phyloP scores from a whole-genome alignment of 2,888 invertebrate species.

The Hartigia nigra region DNA sequence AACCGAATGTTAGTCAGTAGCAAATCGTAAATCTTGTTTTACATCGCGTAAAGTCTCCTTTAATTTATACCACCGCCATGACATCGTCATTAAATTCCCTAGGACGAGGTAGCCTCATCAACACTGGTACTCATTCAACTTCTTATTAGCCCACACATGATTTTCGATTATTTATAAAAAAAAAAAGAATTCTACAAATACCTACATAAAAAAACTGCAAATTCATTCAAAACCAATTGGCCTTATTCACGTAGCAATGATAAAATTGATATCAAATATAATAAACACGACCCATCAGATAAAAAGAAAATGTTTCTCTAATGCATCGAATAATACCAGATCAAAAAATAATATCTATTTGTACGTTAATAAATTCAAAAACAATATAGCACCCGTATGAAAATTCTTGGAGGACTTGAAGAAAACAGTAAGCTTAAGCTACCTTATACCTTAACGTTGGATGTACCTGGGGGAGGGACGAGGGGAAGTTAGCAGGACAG shows the following conservation, averaged over 20 bases:
- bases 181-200: neutral
- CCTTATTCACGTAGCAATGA: neutral
- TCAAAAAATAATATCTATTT: neutral
- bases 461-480: neutral
- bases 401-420: neutral
- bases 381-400: neutral
- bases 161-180: neutral
- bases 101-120: neutral
- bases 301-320: neutral
- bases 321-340: neutral
- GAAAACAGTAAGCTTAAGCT: neutral
- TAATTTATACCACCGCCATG: neutral
- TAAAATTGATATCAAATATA: neutral
- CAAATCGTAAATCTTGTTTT: neutral
- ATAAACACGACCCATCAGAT: neutral
- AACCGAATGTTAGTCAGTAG: neutral
- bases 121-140: neutral
- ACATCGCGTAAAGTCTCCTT: neutral
- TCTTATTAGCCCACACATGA: neutral
- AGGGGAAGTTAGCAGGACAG: neutral
- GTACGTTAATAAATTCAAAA: neutral
- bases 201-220: neutral
- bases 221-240: neutral
- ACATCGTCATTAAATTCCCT: conserved; percentile 3
- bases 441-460: neutral